A percentile compares a stretch with the other conserved stretches of the same genome.
Conservation (phyloP, 2,113 vertebrate genomes). For the Onychostruthus taczanowskii region DNA sequence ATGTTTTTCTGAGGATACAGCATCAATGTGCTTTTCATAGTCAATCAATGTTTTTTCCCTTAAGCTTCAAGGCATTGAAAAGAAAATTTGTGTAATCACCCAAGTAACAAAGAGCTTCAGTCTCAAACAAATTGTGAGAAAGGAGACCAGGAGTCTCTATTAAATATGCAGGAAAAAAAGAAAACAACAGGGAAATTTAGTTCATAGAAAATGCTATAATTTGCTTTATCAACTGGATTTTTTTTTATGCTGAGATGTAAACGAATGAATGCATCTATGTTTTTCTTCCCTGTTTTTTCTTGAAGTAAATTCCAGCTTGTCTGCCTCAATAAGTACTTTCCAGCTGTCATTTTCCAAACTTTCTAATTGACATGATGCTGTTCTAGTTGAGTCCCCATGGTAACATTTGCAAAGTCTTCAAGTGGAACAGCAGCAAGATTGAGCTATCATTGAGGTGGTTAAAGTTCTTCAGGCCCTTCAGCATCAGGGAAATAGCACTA, state of each 20-base stretch:
- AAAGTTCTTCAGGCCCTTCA: neutral
- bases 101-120: neutral
- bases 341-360: neutral
- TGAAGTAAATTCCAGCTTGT: neutral
- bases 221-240: neutral
- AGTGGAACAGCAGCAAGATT: neutral
- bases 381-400: neutral
- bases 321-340: neutral
- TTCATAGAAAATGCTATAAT: neutral
- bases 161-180: neutral
- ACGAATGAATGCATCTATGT: neutral
- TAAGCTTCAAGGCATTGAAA: neutral
- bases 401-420: neutral
- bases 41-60: neutral
- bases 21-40: neutral
- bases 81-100: neutral
- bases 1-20: neutral
- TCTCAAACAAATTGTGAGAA: neutral
- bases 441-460: neutral
- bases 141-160: neutral
- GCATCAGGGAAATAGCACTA: neutral
- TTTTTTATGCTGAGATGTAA: neutral
- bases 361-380: neutral
- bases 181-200: neutral
- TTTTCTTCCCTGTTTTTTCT: neutral